phyloP scores from a whole-genome alignment of 2,113 vertebrate genomes.

The Ageneiosus marmoratus region DNA sequence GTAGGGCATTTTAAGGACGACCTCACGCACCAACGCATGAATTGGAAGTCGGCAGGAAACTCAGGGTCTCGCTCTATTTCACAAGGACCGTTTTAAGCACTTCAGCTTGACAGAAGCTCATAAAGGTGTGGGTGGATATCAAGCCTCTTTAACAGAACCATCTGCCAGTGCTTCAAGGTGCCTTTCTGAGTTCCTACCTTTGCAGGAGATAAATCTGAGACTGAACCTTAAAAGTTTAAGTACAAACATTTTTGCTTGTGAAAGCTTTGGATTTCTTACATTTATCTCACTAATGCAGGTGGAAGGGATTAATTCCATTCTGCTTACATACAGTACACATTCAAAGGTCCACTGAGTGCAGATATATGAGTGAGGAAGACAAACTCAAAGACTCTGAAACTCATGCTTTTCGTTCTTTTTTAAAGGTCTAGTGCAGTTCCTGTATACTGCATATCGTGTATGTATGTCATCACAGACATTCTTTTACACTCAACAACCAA shows the following conservation, averaged over 20 bases:
- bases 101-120: conserved; percentile 41
- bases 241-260: conserved; percentile 10
- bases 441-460: neutral
- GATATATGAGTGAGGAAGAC: neutral
- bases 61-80: conserved; percentile 34
- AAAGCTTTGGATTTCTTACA: conserved; percentile 13
- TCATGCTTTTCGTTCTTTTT: neutral
- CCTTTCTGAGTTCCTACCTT: conserved; percentile 35
- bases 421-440: neutral
- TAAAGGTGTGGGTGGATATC: conserved; percentile 45
- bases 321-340: neutral
- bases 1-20: conserved; percentile 14
- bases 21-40: neutral
- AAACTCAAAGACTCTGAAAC: conserved; percentile 1
- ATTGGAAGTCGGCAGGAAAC: conserved; percentile 20
- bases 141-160: conserved; percentile 33
- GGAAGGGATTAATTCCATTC: conserved; percentile 30
- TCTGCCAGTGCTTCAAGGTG: conserved; percentile 38
- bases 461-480: neutral
- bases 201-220: conserved; percentile 23
- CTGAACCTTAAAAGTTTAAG: conserved; percentile 20
- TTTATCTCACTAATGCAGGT: conserved; percentile 29
- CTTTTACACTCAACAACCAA: neutral
- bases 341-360: conserved; percentile 6
- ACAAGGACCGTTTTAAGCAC: conserved; percentile 34